phyloP scores from a whole-genome alignment of 2,797 vertebrate genomes.

The Uromys caudimaculatus region DNA sequence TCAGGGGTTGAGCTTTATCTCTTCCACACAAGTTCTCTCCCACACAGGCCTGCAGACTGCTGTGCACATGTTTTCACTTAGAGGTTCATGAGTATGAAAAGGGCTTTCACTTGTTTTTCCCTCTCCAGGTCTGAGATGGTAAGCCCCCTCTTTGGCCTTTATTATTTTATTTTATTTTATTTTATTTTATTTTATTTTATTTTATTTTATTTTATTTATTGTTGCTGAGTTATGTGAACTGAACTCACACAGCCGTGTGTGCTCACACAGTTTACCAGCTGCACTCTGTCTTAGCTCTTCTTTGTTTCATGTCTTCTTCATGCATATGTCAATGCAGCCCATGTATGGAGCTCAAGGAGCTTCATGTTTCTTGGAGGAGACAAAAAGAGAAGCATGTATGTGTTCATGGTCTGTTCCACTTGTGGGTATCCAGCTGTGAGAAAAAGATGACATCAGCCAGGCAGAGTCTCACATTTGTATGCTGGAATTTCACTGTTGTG shows the following conservation, averaged over 20 bases:
- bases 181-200: neutral
- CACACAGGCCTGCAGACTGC: neutral
- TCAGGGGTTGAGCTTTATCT: neutral
- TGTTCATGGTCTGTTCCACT: neutral
- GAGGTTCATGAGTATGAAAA: neutral
- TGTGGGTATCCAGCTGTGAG: neutral
- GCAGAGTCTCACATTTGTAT: neutral
- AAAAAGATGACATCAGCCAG: neutral
- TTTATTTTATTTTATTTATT: neutral
- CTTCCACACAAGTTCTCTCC: neutral
- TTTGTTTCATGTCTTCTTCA: neutral
- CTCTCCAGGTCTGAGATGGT: neutral
- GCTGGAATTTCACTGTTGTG: neutral
- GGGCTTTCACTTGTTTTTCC: neutral
- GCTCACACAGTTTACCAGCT: neutral
- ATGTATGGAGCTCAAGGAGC: neutral
- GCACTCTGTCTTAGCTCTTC: no score
- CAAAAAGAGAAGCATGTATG: neutral
- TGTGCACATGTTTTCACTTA: neutral
- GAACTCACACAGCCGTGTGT: no score
- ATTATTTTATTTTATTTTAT: no score
- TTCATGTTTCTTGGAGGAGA: neutral
- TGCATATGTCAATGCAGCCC: neutral
- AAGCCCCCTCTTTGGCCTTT: neutral
- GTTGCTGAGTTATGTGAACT: neutral